Percentiles rank a stretch among this genome's conserved stretches.
These are phyloP conservation scores for Nemopilema nomurai DNA, from an alignment of 30 jellyfish, hydroid and myxozoan species.

Conservation along the genomic window DNA sequence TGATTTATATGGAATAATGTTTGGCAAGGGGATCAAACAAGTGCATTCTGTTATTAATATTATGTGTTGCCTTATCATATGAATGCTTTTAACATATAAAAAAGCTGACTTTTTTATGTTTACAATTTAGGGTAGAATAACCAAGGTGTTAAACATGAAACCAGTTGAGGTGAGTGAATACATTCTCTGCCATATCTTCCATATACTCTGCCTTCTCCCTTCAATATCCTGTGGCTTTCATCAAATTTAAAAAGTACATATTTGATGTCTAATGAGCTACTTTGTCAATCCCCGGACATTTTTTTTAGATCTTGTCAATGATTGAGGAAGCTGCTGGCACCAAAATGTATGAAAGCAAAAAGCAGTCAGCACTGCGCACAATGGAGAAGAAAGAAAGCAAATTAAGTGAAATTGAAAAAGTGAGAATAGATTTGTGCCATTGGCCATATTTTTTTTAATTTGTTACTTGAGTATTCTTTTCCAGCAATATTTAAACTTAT, in stretches of 20 bases:
- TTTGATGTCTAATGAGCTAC: background rate
- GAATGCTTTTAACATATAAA: no score
- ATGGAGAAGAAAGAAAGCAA: slow-evolving; percentile 87
- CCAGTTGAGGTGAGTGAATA: slow-evolving; percentile 85
- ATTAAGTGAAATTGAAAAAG: slow-evolving; percentile 82
- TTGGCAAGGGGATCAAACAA: no score
- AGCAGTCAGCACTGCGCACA: slow-evolving; percentile 90
- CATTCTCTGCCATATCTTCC: no score
- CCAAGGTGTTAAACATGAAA: slow-evolving; percentile 93
- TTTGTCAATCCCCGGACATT: slow-evolving; percentile 4
- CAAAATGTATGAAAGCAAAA: slow-evolving; percentile 92
- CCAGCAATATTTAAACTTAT: no score
- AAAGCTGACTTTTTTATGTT: background rate
- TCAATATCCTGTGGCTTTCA: no score
- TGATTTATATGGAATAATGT: no score
- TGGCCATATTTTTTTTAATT: background rate
- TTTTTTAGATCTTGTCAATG: slow-evolving; percentile 87
- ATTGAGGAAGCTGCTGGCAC: slow-evolving; percentile 99
- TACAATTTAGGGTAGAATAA: slow-evolving; percentile 81
- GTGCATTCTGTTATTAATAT: no score
- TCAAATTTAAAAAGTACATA: background rate
- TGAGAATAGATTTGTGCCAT: background rate
- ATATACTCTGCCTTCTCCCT: no score
- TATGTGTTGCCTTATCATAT: no score
- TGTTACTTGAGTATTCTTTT: background rate